Percentiles rank a stretch among this genome's conserved stretches.
These are phyloP conservation scores for Myotis lucifugus DNA, from an alignment of 2,113 vertebrate genomes.

Conservation along the genomic window DNA sequence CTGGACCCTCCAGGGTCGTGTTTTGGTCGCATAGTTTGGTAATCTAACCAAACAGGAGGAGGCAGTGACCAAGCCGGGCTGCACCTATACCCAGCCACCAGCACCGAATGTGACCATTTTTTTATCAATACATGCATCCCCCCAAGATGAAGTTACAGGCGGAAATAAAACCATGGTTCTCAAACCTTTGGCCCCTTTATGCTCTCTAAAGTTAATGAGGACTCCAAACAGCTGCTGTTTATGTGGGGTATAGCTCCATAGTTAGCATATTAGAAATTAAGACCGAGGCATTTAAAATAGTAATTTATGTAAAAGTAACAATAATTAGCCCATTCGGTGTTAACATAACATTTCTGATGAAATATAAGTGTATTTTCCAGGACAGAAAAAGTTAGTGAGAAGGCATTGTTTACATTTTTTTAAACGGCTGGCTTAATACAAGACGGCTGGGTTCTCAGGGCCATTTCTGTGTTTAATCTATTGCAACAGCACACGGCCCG, in stretches of 20 bases:
- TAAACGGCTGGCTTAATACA: neutral
- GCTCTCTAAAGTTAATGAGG: neutral
- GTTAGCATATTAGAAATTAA: neutral
- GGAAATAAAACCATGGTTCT: neutral
- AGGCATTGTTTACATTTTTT: neutral
- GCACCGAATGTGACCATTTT: accelerated
- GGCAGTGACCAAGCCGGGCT: no score
- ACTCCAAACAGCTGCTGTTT: neutral
- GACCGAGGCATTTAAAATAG: neutral
- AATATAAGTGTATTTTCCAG: slow-evolving; percentile 16
- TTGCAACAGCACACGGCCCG: neutral
- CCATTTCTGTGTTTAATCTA: neutral
- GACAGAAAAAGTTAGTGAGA: neutral
- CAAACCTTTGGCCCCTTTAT: neutral
- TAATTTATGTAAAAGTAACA: neutral
- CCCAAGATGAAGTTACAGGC: neutral
- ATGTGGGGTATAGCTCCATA: accelerated
- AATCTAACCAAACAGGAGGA: neutral
- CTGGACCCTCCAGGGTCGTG: accelerated
- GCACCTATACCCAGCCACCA: neutral
- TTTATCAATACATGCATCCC: accelerated
- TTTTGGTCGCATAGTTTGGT: neutral
- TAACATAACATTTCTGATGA: neutral
- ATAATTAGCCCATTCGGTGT: neutral
- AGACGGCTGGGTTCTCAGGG: neutral